Evolutionary conservation across 2,888 invertebrate genomes (phyloP).

Genomic region (Venustoraphidia nigricollis): DNA sequence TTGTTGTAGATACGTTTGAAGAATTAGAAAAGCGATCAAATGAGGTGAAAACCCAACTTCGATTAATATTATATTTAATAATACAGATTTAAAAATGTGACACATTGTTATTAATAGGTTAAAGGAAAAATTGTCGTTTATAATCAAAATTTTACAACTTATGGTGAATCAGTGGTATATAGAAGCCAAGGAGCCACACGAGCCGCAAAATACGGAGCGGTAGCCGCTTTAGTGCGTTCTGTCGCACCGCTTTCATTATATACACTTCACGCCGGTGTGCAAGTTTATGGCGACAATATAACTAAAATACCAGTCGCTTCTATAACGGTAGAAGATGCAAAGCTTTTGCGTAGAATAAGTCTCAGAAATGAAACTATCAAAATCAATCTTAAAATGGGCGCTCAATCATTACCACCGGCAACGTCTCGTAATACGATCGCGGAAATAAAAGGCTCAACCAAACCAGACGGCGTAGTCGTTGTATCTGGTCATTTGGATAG

Average conservation of each 20-base stretch:
- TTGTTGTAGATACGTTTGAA: slow-evolving; percentile 55
- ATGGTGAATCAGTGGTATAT: slow-evolving; percentile 50
- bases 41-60: slow-evolving; percentile 26
- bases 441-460: slow-evolving; percentile 40
- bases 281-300: slow-evolving; percentile 40
- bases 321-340: slow-evolving; percentile 66
- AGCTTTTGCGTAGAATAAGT: slow-evolving; percentile 48
- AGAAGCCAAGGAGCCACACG: slow-evolving; percentile 46
- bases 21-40: slow-evolving; percentile 37
- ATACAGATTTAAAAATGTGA: too few species aligned
- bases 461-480: slow-evolving; percentile 44
- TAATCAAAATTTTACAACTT: slow-evolving; percentile 47
- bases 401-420: slow-evolving; percentile 34
- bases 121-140: slow-evolving; percentile 64
- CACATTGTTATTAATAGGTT: slow-evolving; percentile 22
- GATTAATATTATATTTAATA: too few species aligned
- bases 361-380: slow-evolving; percentile 29
- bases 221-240: slow-evolving; percentile 59
- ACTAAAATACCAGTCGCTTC: slow-evolving; percentile 56
- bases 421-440: slow-evolving; percentile 58
- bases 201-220: slow-evolving; percentile 59
- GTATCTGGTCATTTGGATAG: slow-evolving; percentile 75
- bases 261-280: slow-evolving; percentile 62
- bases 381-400: slow-evolving; percentile 49
- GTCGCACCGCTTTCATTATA: slow-evolving; percentile 63